These are phyloP conservation scores for Dendrocincla fuliginosa DNA, from an alignment of 2,797 vertebrate genomes.

Conservation along the genomic window DNA sequence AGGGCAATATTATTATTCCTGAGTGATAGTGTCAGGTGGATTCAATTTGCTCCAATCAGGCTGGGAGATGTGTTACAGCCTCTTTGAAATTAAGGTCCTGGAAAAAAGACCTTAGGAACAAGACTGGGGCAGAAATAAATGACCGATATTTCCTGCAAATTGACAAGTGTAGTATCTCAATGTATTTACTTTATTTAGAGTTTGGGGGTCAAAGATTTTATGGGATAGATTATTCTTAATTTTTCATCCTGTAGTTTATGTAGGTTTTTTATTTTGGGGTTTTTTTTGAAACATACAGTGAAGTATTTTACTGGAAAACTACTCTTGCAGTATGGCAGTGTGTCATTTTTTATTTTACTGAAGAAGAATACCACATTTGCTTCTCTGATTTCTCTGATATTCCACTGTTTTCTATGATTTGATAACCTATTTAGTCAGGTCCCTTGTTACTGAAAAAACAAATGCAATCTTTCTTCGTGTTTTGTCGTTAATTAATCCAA, in stretches of 20 bases:
- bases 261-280: not conserved
- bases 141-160: not conserved
- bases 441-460: not conserved
- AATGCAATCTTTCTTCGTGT: not conserved
- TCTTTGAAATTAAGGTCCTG: constrained; percentile 15
- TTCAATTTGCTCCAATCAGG: constrained; percentile 45
- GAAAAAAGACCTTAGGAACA: not conserved
- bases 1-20: constrained; percentile 21
- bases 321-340: not conserved
- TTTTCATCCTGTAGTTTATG: not conserved
- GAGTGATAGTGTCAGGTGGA: not conserved
- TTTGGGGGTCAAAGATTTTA: not conserved
- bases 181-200: not conserved
- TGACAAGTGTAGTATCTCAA: not conserved
- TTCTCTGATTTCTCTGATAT: not conserved
- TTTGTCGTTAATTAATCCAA: not conserved
- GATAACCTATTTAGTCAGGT: not conserved
- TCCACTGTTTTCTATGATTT: not conserved
- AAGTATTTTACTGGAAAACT: not conserved
- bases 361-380: not conserved
- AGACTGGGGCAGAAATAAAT: not conserved
- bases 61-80: not conserved
- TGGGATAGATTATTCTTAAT: not conserved
- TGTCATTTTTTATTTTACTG: not conserved
- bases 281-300: not conserved